phyloP scores from a whole-genome alignment of 2,113 vertebrate genomes.

The Gallinago paraguaiae region DNA sequence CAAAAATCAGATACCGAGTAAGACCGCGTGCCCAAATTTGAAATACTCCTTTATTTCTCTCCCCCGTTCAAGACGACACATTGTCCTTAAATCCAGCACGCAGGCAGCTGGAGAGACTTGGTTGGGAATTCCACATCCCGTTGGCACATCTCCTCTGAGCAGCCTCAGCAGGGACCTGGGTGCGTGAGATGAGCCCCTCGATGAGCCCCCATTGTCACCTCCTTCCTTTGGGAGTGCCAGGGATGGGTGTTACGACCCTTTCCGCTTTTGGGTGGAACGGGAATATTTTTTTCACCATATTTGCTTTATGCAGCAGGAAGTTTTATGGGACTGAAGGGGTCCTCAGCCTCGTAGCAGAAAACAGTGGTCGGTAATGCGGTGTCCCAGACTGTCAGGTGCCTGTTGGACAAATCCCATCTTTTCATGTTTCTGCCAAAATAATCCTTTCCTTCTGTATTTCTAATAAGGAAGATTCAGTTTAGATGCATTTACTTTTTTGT shows the following conservation, averaged over 20 bases:
- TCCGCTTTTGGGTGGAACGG: neutral
- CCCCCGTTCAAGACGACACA: neutral
- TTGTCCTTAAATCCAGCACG: neutral
- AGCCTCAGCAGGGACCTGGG: neutral
- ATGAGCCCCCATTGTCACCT: neutral
- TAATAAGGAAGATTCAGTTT: neutral
- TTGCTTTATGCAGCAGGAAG: neutral
- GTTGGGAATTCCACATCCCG: accelerated
- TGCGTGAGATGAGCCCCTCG: accelerated
- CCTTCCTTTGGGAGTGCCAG: neutral
- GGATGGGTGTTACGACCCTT: neutral
- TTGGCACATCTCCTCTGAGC: no score
- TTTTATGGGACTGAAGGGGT: neutral
- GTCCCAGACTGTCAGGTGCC: neutral
- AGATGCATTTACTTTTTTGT: neutral
- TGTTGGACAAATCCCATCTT: accelerated
- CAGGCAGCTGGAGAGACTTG: neutral
- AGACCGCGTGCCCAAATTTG: neutral
- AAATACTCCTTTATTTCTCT: neutral
- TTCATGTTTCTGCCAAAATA: neutral
- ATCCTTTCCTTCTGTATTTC: neutral
- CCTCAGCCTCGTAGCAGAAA: neutral
- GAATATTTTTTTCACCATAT: neutral
- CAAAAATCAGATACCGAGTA: neutral
- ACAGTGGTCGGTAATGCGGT: no score